A percentile compares a stretch with the other conserved stretches of the same genome.
These are phyloP conservation scores for Melanotaenia parkinsoni DNA, from an alignment of 2,797 vertebrate genomes.

Conservation along the genomic window DNA sequence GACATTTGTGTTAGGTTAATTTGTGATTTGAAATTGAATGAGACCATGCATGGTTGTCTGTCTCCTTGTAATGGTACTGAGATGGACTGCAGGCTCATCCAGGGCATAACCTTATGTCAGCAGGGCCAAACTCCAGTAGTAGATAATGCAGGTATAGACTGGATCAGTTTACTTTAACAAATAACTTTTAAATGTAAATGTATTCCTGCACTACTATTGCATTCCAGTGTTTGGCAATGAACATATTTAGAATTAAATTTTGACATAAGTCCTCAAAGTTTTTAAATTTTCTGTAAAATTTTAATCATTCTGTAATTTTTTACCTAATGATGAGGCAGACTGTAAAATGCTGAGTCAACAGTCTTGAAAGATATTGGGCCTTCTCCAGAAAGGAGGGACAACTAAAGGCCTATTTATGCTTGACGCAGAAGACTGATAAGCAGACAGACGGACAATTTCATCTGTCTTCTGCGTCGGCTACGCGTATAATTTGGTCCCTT, in stretches of 20 bases:
- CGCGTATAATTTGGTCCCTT: no score
- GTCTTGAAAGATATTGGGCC: not conserved
- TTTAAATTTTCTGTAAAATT: not conserved
- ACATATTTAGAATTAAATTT: not conserved
- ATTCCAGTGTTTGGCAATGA: not conserved
- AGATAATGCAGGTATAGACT: not conserved
- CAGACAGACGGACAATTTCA: no score
- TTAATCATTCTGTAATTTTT: not conserved
- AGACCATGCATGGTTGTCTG: not conserved
- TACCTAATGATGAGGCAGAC: not conserved
- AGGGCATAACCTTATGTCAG: not conserved
- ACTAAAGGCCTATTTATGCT: no score
- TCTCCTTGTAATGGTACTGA: not conserved
- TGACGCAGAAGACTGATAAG: no score
- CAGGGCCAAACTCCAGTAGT: not conserved
- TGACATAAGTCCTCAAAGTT: not conserved
- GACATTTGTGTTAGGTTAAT: not conserved
- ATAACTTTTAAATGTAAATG: not conserved
- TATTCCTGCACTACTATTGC: not conserved
- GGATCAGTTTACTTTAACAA: not conserved
- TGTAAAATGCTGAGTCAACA: constrained; percentile 3
- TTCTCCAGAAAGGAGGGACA: no score
- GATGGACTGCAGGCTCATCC: not conserved
- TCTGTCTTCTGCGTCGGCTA: no score
- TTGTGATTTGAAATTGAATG: not conserved